Evolutionary conservation across 1,140 invertebrate genomes (phyloP).

Genomic region (Aradophagus sp.): DNA sequence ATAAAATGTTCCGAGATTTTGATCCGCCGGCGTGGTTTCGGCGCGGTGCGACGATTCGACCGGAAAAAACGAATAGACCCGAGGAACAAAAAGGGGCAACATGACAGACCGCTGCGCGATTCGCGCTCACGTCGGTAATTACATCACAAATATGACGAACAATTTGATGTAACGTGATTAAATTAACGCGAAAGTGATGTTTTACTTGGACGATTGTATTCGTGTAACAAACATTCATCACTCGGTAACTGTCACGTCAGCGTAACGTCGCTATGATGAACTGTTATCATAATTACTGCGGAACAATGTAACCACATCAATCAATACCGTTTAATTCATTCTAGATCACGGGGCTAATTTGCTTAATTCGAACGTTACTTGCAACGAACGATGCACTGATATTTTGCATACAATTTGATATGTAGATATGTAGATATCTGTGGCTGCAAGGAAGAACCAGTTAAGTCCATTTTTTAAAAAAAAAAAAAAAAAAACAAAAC

Average conservation of each 20-base stretch:
- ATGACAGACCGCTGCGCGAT: too few species aligned
- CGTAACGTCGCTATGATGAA: slow-evolving; percentile 43
- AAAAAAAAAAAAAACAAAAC: too few species aligned
- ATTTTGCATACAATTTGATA: too few species aligned
- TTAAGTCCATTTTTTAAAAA: too few species aligned
- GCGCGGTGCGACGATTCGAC: too few species aligned
- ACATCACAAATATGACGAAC: slow-evolving; percentile 18
- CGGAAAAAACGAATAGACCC: too few species aligned
- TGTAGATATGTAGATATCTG: too few species aligned
- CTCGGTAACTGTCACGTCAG: slow-evolving; percentile 48
- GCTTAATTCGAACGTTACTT: slow-evolving; percentile 9
- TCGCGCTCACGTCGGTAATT: slow-evolving; percentile 8
- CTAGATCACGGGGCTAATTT: slow-evolving; percentile 29
- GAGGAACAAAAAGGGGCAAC: too few species aligned
- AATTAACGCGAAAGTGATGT: slow-evolving; percentile 48
- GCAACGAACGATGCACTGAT: neutral
- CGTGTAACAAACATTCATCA: slow-evolving; percentile 50
- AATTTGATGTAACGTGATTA: slow-evolving; percentile 37
- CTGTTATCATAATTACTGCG: slow-evolving; percentile 46
- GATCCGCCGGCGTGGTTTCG: too few species aligned
- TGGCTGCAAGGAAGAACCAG: too few species aligned
- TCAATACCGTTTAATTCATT: slow-evolving; percentile 44
- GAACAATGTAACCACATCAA: slow-evolving; percentile 46
- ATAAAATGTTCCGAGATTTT: too few species aligned
- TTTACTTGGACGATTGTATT: slow-evolving; percentile 43